phyloP scores from a whole-genome alignment of 2,113 vertebrate species.

The Leptodactylus fuscus region DNA sequence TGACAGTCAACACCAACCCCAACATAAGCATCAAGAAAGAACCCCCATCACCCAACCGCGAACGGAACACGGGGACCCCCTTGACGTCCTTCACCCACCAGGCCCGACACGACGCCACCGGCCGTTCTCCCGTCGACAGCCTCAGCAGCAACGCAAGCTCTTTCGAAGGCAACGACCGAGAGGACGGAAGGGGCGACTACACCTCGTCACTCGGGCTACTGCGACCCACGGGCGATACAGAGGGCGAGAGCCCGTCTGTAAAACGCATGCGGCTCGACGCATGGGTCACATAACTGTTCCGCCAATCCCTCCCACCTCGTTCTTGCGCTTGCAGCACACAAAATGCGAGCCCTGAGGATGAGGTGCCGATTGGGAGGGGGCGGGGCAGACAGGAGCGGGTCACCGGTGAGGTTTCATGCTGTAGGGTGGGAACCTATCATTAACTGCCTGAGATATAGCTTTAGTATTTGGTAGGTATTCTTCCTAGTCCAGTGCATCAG shows the following conservation, averaged over 20 bases:
- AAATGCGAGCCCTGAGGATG: slow-evolving; percentile 30
- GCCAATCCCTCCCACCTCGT: background rate
- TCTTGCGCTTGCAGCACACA: background rate
- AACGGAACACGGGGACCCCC: slow-evolving; percentile 84
- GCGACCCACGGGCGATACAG: slow-evolving; percentile 79
- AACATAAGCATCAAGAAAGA: slow-evolving; percentile 95
- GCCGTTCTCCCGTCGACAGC: slow-evolving; percentile 87
- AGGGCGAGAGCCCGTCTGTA: slow-evolving; percentile 84
- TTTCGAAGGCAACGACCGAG: slow-evolving; percentile 91
- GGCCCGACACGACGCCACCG: slow-evolving; percentile 81
- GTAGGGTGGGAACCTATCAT: slow-evolving; percentile 61
- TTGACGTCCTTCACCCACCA: slow-evolving; percentile 79
- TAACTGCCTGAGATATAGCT: slow-evolving; percentile 62
- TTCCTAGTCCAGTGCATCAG: slow-evolving; percentile 65
- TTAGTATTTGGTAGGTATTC: slow-evolving; percentile 69
- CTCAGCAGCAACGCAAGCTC: slow-evolving; percentile 94
- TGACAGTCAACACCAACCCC: slow-evolving; percentile 92
- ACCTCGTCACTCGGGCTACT: slow-evolving; percentile 82
- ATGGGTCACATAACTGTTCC: slow-evolving; percentile 87
- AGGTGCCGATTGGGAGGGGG: slow-evolving; percentile 15
- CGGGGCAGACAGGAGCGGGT: background rate
- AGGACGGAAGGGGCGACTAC: slow-evolving; percentile 84
- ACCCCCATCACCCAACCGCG: slow-evolving; percentile 91
- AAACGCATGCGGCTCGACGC: slow-evolving; percentile 93
- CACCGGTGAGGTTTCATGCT: slow-evolving; percentile 59